Evolutionary conservation across 2,113 vertebrate genomes (phyloP).

Genomic region (Noctilio leporinus): DNA sequence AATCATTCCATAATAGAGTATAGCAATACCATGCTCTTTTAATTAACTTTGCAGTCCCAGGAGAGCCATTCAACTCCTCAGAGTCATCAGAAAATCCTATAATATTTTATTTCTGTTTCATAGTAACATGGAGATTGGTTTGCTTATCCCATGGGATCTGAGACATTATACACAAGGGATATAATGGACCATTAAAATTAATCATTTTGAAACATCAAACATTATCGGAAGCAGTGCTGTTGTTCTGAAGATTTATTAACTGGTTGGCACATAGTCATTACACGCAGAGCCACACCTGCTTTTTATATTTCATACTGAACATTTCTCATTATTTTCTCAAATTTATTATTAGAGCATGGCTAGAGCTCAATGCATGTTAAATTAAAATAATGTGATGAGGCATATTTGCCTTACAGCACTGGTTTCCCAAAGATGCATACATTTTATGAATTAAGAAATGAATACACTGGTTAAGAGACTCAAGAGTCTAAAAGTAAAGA

Average conservation of each 20-base stretch:
- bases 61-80: constrained; percentile 42
- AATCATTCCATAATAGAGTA: constrained; percentile 51
- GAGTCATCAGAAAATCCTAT: constrained; percentile 62
- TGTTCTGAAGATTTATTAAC: constrained; percentile 57
- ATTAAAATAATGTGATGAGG: constrained; percentile 22
- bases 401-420: not conserved
- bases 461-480: not conserved
- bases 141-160: constrained; percentile 35
- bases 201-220: constrained; percentile 57
- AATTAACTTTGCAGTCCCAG: constrained; percentile 57
- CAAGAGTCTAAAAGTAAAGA: not conserved
- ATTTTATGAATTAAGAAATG: not conserved
- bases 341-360: constrained; percentile 13
- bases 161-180: constrained; percentile 38
- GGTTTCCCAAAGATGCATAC: not conserved
- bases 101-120: constrained; percentile 64
- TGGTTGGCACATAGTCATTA: constrained; percentile 32
- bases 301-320: constrained; percentile 39
- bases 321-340: constrained; percentile 16
- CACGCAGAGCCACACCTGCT: not conserved
- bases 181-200: constrained; percentile 46
- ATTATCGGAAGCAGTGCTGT: constrained; percentile 29
- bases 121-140: constrained; percentile 35
- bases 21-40: constrained; percentile 45
- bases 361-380: not conserved